Evolutionary conservation across 53 echinoderm and acorn worm species (phyloP), one percentile per base, ranked within the genome.

Genomic region (Stichopus horrens): DNA sequence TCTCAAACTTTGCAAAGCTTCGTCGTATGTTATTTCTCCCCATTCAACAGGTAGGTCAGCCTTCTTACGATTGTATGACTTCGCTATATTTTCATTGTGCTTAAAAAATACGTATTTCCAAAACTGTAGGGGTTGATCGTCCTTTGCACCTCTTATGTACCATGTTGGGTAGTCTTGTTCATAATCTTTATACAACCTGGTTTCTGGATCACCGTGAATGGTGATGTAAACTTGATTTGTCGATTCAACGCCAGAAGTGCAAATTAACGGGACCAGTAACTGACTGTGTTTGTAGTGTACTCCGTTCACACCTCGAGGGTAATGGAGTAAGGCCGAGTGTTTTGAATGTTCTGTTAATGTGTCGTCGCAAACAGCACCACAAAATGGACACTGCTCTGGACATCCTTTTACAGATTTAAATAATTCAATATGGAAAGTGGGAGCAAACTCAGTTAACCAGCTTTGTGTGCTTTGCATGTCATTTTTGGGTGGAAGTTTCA

Each of bases 321-420:
- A 77, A 54, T 77, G 77, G 4, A 77, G 18, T 5, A 6, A 9
- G 1, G 53, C 8, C 5, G 5, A 16, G 53, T 77, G 77, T 4
- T 22, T 37, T 1, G 77, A 16, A 22, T 77, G 77, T 16, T 16
- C 37, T 53, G 5, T 77, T 5, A 77, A 52, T 37, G 77, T 7
- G 8, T 77, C 77, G 8, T 77, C 77, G 18, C 77, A 77, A 7
- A 77, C 77, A 4, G 76, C 76, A 76, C n/a, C n/a, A n/a, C n/a
- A n/a, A n/a, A n/a, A n/a, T n/a, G n/a, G n/a, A n/a, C n/a, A n/a
- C n/a, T n/a, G 21, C 76, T 5, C 76, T n/a, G n/a, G n/a, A n/a
- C 77, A 77, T 52, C 52, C 77, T 53, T 77, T 53, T 10, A 77
- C 9, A 52, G 53, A 52, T 11, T 77, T 2, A 23, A 77, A 51